Base-by-base conservation (phyloP, 2,888 invertebrate genomes). In the Tenodera sinensis region DNA sequence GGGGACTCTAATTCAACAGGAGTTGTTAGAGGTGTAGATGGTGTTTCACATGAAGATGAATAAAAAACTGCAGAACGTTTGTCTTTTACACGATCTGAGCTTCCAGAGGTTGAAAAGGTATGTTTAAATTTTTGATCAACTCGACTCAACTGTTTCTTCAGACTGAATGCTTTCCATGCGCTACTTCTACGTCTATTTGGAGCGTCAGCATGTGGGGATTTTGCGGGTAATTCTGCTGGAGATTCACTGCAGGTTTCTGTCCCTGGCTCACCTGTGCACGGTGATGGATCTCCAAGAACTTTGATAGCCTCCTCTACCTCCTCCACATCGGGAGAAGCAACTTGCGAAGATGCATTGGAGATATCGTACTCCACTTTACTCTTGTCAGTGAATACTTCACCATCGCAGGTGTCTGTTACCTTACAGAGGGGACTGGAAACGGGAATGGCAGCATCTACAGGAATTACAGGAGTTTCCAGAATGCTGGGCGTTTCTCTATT, bases 81-180 rank as follows among this genome's bases (percentile, higher is more conserved):
- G n/a, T 88, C 87, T 86, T 87, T 87, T 28, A 7, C 34, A 71
- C 83, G 34, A 54, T 34, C 20, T 27, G 34, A 87, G 28, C 20
- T 27, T 28, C 47, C 30, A 85, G 8, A n/a, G 15, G 85, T 27
- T 54, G 93, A 95, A 88, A 91, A 95, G 85, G 95, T 96, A 92
- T 96, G 96, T 93, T 96, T 96, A 90, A 96, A 93, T 93, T 96
- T 97, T 92, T 96, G 94, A 92, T 97, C 97, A 91, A 97, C 97
- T 93, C 95, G 96, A 90, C 97, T 97, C 91, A 97, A 95, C 93
- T 97, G 97, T 91, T 97, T 95, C 93, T 97, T 97, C 90, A 97
- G 94, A 93, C 96, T 97, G 94, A 97, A 97, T 90, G 95, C 95
- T 93, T 96, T 97, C 96, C 97, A 97, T 89, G 93, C 92, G 87